Conservation (phyloP, 2,113 vertebrate genomes). For the Psilopsiagon aurifrons region DNA sequence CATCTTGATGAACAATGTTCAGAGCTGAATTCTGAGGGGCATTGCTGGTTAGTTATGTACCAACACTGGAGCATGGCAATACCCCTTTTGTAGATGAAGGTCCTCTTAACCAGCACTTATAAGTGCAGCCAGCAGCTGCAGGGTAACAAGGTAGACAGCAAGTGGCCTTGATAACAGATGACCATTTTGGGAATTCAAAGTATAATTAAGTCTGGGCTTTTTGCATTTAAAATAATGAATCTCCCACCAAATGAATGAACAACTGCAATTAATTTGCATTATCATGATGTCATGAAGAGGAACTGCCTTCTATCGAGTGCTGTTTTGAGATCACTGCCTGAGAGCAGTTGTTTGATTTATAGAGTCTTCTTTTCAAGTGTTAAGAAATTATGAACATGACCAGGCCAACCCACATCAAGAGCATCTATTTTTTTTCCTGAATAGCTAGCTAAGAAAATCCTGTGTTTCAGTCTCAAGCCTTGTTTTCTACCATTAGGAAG, state of each 20-base stretch:
- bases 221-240: slow-evolving; percentile 1
- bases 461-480: neutral
- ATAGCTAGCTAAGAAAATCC: neutral
- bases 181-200: neutral
- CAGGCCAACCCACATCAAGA: neutral
- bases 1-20: neutral
- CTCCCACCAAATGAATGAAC: neutral
- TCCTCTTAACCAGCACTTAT: neutral
- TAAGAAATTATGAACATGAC: neutral
- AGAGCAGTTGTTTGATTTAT: neutral
- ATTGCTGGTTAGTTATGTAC: neutral
- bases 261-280: neutral
- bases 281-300: neutral
- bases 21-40: neutral
- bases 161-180: neutral
- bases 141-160: neutral
- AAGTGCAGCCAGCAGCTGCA: neutral
- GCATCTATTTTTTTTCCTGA: neutral
- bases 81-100: neutral
- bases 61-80: neutral
- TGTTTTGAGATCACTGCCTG: neutral
- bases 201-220: slow-evolving; percentile 3
- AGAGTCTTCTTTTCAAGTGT: neutral
- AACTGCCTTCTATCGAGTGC: neutral
- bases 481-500: neutral